phyloP scores from a whole-genome alignment of 1,140 invertebrate species.

The Scaptomyza hsui region DNA sequence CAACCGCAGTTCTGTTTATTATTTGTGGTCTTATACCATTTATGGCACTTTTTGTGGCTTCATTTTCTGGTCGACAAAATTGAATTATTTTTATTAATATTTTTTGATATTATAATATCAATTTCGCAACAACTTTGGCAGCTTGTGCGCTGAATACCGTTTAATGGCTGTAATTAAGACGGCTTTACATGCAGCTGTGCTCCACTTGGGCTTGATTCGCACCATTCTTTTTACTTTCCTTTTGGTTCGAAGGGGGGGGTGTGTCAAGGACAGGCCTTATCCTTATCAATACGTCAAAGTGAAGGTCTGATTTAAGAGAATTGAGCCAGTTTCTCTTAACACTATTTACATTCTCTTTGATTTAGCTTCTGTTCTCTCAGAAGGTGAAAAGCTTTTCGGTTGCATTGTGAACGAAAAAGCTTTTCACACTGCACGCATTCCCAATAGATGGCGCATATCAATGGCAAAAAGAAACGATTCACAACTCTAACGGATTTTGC shows the following conservation, averaged over 20 bases:
- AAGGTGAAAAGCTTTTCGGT: slow-evolving; percentile 50
- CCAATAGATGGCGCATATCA: slow-evolving; percentile 35
- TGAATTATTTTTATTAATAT: slow-evolving; percentile 63
- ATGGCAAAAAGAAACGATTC: background rate
- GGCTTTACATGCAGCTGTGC: slow-evolving; percentile 39
- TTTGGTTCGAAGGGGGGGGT: background rate
- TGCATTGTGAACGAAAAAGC: background rate
- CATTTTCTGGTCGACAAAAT: slow-evolving; percentile 40
- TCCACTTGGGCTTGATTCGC: slow-evolving; percentile 8
- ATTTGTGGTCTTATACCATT: slow-evolving; percentile 49
- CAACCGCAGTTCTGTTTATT: slow-evolving; percentile 37
- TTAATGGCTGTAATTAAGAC: slow-evolving; percentile 70
- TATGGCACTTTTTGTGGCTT: slow-evolving; percentile 66
- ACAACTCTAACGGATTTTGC: background rate
- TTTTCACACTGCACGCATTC: too few species aligned
- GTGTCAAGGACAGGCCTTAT: slow-evolving; percentile 49
- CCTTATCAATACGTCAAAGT: slow-evolving; percentile 61
- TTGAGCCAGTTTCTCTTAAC: slow-evolving; percentile 28
- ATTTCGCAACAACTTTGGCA: slow-evolving; percentile 34
- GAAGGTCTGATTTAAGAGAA: slow-evolving; percentile 11
- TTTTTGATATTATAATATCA: slow-evolving; percentile 37
- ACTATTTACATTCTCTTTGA: background rate
- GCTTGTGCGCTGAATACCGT: slow-evolving; percentile 3
- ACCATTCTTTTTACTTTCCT: background rate
- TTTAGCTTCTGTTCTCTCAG: background rate